Base-by-base conservation (phyloP, 1,140 invertebrate species). In the Hyles euphorbiae region DNA sequence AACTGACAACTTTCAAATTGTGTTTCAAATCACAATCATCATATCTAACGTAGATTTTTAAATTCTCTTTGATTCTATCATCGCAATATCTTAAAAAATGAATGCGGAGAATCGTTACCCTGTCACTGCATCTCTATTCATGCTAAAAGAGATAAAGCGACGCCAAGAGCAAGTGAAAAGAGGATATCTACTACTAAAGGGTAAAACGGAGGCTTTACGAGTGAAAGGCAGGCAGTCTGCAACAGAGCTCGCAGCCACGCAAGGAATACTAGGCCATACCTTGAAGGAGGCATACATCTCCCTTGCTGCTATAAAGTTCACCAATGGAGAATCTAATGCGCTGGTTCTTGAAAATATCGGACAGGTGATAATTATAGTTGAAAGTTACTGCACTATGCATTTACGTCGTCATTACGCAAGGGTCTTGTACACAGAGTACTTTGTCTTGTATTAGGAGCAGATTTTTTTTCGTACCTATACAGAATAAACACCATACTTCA, bases 211-310 rank as follows among this genome's bases (percentile, higher is more conserved):
- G 92, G 99, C 99, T 45, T 91, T 99, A 56, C 98, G 99, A 81
- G 94, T 99, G 90, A 92, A 97, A 75, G 99, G 99, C 83, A 93
- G 98, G 67, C 92, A 95, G 89, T 99, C 99, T 85, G 74, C 83
- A 0, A 56, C 65, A 0, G 86, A 87, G 87, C 98, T 69, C 93
- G 95, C 73, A 96, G 98, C 93, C 96, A 99, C 81, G 94, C 99
- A 90, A 95, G 99, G 91, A 94, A 86, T 98, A 32, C 98, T 99
- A 95, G 98, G 98, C 10, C 98, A 99, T 76, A 96, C 99, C 2
- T 98, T 99, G 96, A 99, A 98, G 87, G 97, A 99, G 88, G 98
- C 99, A 33, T 96, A 98, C 4, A 99, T 99, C 89, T 99, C 98
- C 10, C 88, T 99, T 56, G 98, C 99, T 0, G 98, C 99, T 90